Percentiles rank a stretch among this genome's conserved stretches.
Evolutionary conservation across 2,797 vertebrate genomes (phyloP).

Genomic region (Kryptopterus vitreolus): DNA sequence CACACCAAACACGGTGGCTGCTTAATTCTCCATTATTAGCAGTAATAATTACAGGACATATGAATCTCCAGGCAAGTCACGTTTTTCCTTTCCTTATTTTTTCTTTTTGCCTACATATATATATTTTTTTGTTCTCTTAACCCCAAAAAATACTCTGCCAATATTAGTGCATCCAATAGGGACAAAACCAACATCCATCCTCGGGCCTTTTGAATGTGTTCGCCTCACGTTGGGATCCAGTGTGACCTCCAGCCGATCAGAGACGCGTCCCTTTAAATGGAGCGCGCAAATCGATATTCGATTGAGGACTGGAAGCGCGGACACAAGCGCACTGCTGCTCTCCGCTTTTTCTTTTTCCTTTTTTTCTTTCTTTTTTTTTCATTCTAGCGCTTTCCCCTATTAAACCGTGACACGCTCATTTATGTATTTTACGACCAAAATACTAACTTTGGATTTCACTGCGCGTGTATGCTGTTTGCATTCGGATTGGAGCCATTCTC

Average conservation of each 20-base stretch:
- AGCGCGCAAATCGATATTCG: slow-evolving; percentile 73
- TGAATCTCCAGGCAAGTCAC: neutral
- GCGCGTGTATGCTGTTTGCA: slow-evolving; percentile 8
- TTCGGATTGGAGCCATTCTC: neutral
- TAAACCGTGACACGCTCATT: slow-evolving; percentile 47
- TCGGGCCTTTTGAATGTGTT: slow-evolving; percentile 1
- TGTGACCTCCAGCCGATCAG: slow-evolving; percentile 74
- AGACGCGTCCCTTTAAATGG: slow-evolving; percentile 75
- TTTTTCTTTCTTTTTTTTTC: slow-evolving; percentile 58
- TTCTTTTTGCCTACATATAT: neutral
- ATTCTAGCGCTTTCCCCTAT: slow-evolving; percentile 63
- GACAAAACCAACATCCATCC: neutral
- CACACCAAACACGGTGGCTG: too few relatives aligned
- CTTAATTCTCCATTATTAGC: neutral
- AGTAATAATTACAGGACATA: too few relatives aligned
- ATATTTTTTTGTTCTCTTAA: neutral
- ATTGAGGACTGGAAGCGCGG: slow-evolving; percentile 69
- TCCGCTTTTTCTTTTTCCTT: slow-evolving; percentile 57
- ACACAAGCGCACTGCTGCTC: slow-evolving; percentile 66
- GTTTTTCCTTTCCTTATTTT: too few relatives aligned
- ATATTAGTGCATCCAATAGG: neutral
- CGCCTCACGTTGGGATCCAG: slow-evolving; percentile 19
- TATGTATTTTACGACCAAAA: slow-evolving; percentile 7
- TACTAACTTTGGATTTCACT: neutral
- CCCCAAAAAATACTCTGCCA: neutral